Evolutionary conservation across 2,113 vertebrate species (phyloP).

Genomic region (Hassar affinis): DNA sequence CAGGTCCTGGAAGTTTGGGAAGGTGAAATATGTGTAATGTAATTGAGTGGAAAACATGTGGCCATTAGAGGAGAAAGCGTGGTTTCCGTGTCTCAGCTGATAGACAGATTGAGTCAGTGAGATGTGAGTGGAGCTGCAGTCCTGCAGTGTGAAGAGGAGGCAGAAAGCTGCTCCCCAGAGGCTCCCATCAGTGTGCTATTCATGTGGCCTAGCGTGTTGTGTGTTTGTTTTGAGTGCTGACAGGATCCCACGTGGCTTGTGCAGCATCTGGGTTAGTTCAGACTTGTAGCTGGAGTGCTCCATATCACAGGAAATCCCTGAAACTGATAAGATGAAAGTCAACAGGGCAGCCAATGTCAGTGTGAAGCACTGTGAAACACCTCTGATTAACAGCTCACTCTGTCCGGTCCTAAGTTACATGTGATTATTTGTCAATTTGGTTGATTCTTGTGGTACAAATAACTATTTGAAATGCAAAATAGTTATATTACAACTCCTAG

Average conservation of each 20-base stretch:
- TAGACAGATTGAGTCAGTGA: slow-evolving; percentile 13
- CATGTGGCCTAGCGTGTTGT: background rate
- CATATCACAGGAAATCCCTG: slow-evolving; percentile 36
- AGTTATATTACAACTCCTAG: background rate
- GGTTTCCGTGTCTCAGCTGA: background rate
- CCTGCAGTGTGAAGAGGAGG: background rate
- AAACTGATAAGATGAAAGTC: slow-evolving; percentile 32
- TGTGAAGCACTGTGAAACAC: slow-evolving; percentile 18
- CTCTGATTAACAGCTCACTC: slow-evolving; percentile 17
- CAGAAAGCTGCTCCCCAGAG: background rate
- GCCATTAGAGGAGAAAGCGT: background rate
- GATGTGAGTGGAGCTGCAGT: background rate
- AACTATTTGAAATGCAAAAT: no score
- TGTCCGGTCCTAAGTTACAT: background rate
- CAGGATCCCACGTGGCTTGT: slow-evolving; percentile 4
- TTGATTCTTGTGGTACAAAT: background rate
- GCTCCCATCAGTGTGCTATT: background rate
- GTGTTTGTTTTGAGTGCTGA: slow-evolving; percentile 33
- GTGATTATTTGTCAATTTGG: background rate
- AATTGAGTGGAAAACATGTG: background rate
- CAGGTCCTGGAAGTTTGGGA: background rate
- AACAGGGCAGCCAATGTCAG: slow-evolving; percentile 12
- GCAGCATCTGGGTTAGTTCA: slow-evolving; percentile 24
- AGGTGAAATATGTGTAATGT: background rate
- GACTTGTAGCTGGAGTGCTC: slow-evolving; percentile 18